Evolutionary conservation across 1,140 invertebrate genomes (phyloP).

Genomic region (Lamellibrachia luymesi): DNA sequence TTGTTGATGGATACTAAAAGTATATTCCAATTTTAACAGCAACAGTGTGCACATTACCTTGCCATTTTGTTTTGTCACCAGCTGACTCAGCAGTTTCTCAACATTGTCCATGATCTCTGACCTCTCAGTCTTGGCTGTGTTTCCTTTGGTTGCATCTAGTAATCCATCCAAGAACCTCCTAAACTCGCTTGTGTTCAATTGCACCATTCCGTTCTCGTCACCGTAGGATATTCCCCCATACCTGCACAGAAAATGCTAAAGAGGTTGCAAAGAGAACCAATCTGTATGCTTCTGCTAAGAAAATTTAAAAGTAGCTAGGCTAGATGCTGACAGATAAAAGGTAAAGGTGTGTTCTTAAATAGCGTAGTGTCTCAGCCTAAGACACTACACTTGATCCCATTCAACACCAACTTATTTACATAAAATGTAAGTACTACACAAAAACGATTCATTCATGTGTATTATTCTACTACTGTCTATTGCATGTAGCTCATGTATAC

Average conservation of each 20-base stretch:
- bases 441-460: no score
- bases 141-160: background rate
- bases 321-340: no score
- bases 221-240: background rate
- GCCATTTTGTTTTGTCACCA: slow-evolving; percentile 18
- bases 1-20: background rate
- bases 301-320: background rate
- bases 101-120: slow-evolving; percentile 7
- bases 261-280: background rate
- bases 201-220: background rate
- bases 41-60: slow-evolving; percentile 12
- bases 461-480: no score
- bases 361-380: no score
- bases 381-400: no score
- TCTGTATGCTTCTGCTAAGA: background rate
- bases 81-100: background rate
- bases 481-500: no score
- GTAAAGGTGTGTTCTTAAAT: no score
- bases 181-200: background rate
- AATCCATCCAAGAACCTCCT: background rate
- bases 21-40: background rate
- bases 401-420: no score
- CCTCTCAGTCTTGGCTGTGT: background rate
- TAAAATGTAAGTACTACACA: no score
- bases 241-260: background rate